These are phyloP conservation scores for Cepphus grylle DNA, from an alignment of 2,113 vertebrate genomes.

Conservation along the genomic window DNA sequence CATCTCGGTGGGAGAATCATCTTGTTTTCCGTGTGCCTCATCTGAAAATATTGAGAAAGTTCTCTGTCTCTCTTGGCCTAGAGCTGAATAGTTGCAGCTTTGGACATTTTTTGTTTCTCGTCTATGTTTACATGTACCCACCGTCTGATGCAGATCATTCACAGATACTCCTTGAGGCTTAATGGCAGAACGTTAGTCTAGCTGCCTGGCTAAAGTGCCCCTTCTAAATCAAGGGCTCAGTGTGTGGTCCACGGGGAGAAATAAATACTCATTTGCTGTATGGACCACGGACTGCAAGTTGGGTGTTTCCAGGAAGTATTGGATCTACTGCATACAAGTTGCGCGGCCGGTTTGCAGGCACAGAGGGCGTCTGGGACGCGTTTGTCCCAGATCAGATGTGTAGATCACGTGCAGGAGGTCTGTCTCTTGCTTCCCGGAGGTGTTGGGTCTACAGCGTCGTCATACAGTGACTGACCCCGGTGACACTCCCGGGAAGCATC, in stretches of 20 bases:
- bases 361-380: fast-evolving
- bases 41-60: not conserved
- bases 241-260: not conserved
- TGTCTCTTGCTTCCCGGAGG: not conserved
- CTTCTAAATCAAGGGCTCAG: not conserved
- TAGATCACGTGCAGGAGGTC: not conserved
- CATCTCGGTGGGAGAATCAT: not conserved
- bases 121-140: fast-evolving
- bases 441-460: not conserved
- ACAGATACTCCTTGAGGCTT: not conserved
- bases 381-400: not conserved
- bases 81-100: not conserved
- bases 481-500: not conserved
- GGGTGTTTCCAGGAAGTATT: not conserved
- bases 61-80: not conserved
- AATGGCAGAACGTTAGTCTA: not conserved
- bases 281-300: not conserved
- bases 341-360: not conserved
- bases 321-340: fast-evolving
- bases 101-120: not conserved
- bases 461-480: not conserved
- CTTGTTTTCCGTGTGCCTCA: not conserved
- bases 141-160: not conserved
- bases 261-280: not conserved
- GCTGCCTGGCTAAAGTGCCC: not conserved